Evolutionary conservation across 2,888 invertebrate genomes (phyloP).

Genomic region (Erebia palarica): DNA sequence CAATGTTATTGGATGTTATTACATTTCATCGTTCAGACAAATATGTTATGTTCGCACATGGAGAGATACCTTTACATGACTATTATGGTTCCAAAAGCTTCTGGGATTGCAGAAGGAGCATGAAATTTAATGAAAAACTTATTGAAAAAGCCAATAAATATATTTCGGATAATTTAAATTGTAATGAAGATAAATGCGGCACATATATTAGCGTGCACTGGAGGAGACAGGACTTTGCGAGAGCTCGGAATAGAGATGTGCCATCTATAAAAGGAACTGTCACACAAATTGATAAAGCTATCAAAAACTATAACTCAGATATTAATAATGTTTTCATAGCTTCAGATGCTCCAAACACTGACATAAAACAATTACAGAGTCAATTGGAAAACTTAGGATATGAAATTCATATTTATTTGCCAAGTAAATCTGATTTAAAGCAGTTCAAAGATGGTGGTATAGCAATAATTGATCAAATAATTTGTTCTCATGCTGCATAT

Average conservation of each 20-base stretch:
- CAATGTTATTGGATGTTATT: constrained; percentile 84
- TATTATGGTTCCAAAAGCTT: constrained; percentile 91
- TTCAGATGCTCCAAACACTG: constrained; percentile 88
- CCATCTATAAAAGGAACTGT: constrained; percentile 91
- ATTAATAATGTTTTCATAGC: constrained; percentile 87
- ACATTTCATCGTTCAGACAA: constrained; percentile 62
- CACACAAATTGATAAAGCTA: constrained; percentile 85
- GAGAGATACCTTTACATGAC: constrained; percentile 94
- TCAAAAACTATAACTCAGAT: constrained; percentile 75
- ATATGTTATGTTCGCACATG: constrained; percentile 87
- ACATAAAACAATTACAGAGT: constrained; percentile 72
- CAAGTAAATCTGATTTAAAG: constrained; percentile 71
- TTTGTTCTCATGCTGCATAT: constrained; percentile 92
- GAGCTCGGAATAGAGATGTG: constrained; percentile 86
- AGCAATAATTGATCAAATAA: constrained; percentile 97
- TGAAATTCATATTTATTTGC: constrained; percentile 60
- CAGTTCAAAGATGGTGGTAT: constrained; percentile 90
- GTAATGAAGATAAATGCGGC: constrained; percentile 70
- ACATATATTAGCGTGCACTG: constrained; percentile 93
- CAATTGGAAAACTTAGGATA: constrained; percentile 64
- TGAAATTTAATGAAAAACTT: constrained; percentile 91
- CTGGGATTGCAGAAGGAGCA: constrained; percentile 94
- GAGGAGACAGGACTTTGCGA: constrained; percentile 93
- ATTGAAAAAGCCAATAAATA: constrained; percentile 86
- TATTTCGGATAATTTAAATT: constrained; percentile 56